phyloP scores from a whole-genome alignment of 2,797 vertebrate genomes.

The Naso thynnoides region DNA sequence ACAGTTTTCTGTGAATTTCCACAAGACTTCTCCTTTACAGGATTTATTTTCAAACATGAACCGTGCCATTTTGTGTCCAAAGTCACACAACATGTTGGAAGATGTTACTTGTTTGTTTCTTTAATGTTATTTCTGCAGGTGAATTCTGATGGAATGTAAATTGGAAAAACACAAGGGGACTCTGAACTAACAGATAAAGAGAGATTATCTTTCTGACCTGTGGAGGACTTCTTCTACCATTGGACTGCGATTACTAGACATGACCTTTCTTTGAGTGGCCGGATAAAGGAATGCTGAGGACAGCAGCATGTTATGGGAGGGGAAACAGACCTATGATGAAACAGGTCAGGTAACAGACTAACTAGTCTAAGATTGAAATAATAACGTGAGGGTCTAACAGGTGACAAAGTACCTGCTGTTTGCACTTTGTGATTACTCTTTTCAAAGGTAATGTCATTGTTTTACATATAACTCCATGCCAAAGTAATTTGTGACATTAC shows the following conservation, averaged over 20 bases:
- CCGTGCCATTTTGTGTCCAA: background rate
- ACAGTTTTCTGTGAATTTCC: background rate
- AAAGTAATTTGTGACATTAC: too few species aligned
- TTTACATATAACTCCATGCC: too few species aligned
- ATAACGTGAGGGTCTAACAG: background rate
- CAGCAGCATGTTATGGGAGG: background rate
- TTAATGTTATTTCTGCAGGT: background rate
- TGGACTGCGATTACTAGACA: conserved; percentile 33
- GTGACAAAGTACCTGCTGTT: background rate
- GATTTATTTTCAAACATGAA: background rate
- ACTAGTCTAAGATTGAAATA: background rate
- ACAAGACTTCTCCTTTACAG: background rate
- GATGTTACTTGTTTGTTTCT: background rate
- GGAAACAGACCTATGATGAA: conserved; percentile 6
- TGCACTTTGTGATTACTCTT: too few species aligned
- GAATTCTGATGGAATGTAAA: conserved; percentile 13
- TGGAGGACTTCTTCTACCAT: conserved; percentile 31
- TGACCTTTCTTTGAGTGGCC: conserved; percentile 12
- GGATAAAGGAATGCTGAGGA: conserved; percentile 24
- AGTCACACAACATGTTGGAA: background rate
- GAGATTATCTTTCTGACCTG: conserved; percentile 36
- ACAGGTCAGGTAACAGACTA: background rate
- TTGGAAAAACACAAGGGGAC: conserved; percentile 11
- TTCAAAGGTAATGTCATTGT: too few species aligned
- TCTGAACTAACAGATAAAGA: conserved; percentile 43